phyloP scores from a whole-genome alignment of 2,888 invertebrate genomes.

The Teleogryllus oceanicus region DNA sequence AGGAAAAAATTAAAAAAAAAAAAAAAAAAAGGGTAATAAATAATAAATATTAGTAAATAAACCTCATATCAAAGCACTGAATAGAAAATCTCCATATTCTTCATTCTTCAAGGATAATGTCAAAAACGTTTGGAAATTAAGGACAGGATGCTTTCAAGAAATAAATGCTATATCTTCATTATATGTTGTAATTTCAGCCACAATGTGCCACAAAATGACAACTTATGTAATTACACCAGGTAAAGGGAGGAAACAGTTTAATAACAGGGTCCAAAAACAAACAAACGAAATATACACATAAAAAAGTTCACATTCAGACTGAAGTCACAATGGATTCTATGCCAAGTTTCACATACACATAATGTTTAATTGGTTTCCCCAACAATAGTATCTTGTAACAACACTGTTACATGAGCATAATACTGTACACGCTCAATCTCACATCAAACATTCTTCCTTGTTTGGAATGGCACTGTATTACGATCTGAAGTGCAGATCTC shows the following conservation, averaged over 20 bases:
- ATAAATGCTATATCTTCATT: neutral
- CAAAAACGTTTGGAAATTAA: no score
- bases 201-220: constrained; percentile 29
- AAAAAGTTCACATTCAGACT: neutral
- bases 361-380: neutral
- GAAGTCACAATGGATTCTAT: neutral
- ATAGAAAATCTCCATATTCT: no score
- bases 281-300: neutral
- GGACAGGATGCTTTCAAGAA: no score
- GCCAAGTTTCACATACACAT: neutral
- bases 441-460: constrained; percentile 10
- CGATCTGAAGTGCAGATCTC: no score
- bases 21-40: no score
- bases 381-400: constrained; percentile 8
- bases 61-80: no score
- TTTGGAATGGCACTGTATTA: constrained; percentile 3
- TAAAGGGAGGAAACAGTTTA: constrained; percentile 23
- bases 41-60: no score
- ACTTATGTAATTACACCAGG: constrained; percentile 25
- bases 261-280: neutral
- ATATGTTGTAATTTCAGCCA: constrained; percentile 29
- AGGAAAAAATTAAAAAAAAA: no score
- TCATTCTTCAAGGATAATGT: no score
- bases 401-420: neutral
- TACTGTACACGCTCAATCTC: neutral